These are phyloP conservation scores for Anableps anableps DNA, from an alignment of 2,797 vertebrate species.

Conservation along the genomic window DNA sequence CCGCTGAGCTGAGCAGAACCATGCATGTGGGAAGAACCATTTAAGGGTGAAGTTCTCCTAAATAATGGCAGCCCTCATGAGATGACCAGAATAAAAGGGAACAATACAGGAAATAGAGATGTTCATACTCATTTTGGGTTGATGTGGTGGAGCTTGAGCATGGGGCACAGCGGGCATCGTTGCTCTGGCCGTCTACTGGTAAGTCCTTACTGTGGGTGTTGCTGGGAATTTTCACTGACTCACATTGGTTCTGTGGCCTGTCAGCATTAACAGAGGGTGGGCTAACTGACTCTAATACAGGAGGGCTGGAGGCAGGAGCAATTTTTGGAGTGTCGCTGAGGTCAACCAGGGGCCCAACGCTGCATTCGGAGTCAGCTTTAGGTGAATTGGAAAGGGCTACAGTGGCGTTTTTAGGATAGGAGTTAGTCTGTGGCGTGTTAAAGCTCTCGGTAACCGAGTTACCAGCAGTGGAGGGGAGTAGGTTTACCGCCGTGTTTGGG, in stretches of 20 bases:
- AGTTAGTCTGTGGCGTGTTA: constrained; percentile 92
- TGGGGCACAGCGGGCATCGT: constrained; percentile 88
- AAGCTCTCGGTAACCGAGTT: constrained; percentile 93
- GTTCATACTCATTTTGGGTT: constrained; percentile 94
- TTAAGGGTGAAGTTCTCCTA: constrained; percentile 29
- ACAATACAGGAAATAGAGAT: constrained; percentile 74
- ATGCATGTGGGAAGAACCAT: constrained; percentile 3
- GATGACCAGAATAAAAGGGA: constrained; percentile 54
- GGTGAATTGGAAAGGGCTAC: constrained; percentile 59
- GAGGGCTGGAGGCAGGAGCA: constrained; percentile 73
- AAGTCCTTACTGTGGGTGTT: constrained; percentile 84
- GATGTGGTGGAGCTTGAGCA: constrained; percentile 84
- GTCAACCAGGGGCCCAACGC: constrained; percentile 92
- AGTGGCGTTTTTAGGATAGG: constrained; percentile 83
- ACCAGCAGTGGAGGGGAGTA: constrained; percentile 92
- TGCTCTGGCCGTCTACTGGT: constrained; percentile 90
- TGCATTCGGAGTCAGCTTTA: constrained; percentile 77
- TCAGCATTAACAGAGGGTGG: constrained; percentile 48
- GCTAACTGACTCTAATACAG: constrained; percentile 72
- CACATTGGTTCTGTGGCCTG: constrained; percentile 74
- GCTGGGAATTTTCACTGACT: constrained; percentile 74
- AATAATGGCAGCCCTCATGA: not conserved
- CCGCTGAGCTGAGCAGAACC: not conserved
- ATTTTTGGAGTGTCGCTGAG: constrained; percentile 84
- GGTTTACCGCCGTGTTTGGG: constrained; percentile 88